Evolutionary conservation across 2,113 vertebrate genomes (phyloP).

Genomic region (Athene cunicularia): DNA sequence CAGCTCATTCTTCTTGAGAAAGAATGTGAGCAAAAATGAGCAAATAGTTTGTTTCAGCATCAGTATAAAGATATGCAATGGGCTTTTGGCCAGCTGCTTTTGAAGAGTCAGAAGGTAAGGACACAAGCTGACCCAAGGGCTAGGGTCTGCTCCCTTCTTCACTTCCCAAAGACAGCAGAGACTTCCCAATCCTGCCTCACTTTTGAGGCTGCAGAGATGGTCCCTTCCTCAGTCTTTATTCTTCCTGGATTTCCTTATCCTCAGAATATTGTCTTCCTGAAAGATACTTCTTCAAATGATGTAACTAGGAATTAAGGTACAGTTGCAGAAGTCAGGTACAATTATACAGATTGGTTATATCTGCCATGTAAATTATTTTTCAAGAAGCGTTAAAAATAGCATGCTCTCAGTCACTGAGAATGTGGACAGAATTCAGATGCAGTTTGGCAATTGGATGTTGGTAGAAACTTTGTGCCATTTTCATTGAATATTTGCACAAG

Average conservation of each 20-base stretch:
- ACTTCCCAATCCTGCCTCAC: background rate
- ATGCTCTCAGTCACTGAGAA: background rate
- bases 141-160: background rate
- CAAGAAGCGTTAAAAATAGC: background rate
- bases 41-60: background rate
- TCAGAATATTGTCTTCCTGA: background rate
- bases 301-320: background rate
- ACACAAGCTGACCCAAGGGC: background rate
- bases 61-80: background rate
- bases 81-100: background rate
- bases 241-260: background rate
- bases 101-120: background rate
- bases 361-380: slow-evolving; percentile 17
- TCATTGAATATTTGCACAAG: slow-evolving; percentile 40
- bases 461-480: background rate
- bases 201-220: background rate
- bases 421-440: background rate
- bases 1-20: background rate
- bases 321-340: background rate
- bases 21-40: background rate
- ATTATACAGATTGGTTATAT: background rate
- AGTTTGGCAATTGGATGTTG: background rate
- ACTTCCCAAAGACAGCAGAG: background rate
- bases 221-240: background rate
- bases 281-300: background rate